These are phyloP conservation scores for Gopherus flavomarginatus DNA, from an alignment of 2,113 vertebrate genomes.

Conservation along the genomic window DNA sequence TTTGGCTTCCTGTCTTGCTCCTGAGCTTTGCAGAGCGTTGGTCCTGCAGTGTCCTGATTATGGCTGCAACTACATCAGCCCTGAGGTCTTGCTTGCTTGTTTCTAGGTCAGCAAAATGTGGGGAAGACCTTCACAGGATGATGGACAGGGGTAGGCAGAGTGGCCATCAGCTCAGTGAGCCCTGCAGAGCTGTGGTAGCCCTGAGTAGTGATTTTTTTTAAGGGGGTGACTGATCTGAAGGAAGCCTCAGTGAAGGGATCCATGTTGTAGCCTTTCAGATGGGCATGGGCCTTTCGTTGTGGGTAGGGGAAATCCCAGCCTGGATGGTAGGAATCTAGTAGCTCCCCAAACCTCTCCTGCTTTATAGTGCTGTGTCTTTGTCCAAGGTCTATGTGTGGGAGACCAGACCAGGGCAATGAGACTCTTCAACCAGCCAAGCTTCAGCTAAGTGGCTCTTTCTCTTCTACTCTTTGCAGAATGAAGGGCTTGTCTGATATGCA, in stretches of 20 bases:
- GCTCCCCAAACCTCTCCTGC: background rate
- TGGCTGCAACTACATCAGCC: background rate
- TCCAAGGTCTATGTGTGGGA: background rate
- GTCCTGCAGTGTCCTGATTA: background rate
- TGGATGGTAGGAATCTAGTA: background rate
- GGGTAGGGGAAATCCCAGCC: no score
- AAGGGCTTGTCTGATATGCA: background rate
- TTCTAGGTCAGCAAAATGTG: background rate
- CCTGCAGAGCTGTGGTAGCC: background rate
- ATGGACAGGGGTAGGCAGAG: background rate
- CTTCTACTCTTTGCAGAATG: conserved; percentile 21
- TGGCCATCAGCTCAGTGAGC: background rate
- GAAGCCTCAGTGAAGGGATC: no score
- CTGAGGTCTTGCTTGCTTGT: background rate
- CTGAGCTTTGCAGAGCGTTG: background rate
- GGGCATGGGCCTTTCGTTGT: background rate
- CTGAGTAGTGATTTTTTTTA: background rate
- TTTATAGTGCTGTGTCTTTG: background rate
- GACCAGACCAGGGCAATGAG: background rate
- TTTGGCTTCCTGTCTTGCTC: background rate
- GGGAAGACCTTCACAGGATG: background rate
- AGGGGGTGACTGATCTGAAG: background rate
- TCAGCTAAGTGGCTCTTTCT: background rate
- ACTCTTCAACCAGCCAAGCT: background rate
- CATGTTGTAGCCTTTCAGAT: background rate